Conservation (phyloP, 1,140 invertebrate genomes). For the Cydia splendana region DNA sequence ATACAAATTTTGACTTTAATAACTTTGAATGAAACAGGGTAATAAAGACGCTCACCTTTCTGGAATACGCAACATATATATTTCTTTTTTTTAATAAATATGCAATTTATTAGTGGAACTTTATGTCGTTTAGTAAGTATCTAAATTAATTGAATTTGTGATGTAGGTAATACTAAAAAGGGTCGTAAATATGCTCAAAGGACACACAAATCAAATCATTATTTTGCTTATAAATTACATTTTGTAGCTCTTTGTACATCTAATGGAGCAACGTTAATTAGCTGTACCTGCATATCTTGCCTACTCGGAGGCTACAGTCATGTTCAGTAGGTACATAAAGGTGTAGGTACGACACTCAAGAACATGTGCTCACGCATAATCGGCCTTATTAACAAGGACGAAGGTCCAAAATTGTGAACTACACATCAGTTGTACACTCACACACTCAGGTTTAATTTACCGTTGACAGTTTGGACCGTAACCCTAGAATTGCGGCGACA, state of each 20-base stretch:
- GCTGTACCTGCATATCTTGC: background rate
- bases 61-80: too few relatives aligned
- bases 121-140: too few relatives aligned
- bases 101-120: too few relatives aligned
- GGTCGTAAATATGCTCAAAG: background rate
- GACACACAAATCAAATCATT: background rate
- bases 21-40: background rate
- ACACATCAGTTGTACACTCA: background rate
- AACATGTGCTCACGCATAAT: too few relatives aligned
- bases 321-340: background rate
- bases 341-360: too few relatives aligned
- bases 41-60: background rate
- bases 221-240: background rate
- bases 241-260: conserved; percentile 3
- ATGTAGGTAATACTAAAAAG: too few relatives aligned
- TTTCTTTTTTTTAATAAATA: too few relatives aligned
- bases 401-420: background rate
- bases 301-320: background rate
- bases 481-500: conserved; percentile 27
- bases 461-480: conserved; percentile 28
- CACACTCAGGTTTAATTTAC: conserved; percentile 12
- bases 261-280: conserved; percentile 1
- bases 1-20: conserved; percentile 20
- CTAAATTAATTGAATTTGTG: too few relatives aligned
- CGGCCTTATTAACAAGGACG: too few relatives aligned